Evolutionary conservation across 2,797 vertebrate species (phyloP).

Genomic region (Rhabdomys pumilio): DNA sequence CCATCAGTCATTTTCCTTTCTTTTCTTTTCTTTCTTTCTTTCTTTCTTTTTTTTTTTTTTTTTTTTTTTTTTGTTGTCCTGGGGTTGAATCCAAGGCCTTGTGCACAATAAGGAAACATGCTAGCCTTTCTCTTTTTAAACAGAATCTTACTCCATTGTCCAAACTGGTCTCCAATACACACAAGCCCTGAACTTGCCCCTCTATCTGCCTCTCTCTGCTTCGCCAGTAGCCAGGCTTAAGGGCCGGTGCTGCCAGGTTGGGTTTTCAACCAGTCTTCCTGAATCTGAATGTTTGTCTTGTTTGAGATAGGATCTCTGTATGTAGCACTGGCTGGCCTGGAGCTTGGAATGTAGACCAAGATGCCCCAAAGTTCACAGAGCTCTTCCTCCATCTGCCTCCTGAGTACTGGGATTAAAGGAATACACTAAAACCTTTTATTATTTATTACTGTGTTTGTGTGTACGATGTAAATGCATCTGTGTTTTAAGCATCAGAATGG

Average conservation of each 20-base stretch:
- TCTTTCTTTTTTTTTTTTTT: not conserved
- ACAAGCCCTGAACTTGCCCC: not conserved
- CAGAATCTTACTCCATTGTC: not conserved
- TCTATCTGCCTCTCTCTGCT: not conserved
- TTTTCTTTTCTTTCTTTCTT: not conserved
- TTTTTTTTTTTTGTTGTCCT: not conserved
- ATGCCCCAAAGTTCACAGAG: not conserved
- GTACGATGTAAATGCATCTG: not conserved
- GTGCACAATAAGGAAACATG: not conserved
- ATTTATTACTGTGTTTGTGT: not conserved
- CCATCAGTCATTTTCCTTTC: not conserved
- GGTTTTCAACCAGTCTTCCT: not conserved
- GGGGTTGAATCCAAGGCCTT: not conserved
- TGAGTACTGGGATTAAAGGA: not conserved
- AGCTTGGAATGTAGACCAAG: not conserved
- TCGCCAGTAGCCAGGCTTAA: not conserved
- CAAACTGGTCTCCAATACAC: not conserved
- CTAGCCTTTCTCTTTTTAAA: not conserved
- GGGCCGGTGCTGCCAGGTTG: not conserved
- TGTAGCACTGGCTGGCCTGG: not conserved
- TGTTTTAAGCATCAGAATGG: not conserved
- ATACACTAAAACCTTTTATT: not conserved
- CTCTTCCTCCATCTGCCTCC: not conserved
- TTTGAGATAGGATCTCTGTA: not conserved
- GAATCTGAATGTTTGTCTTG: constrained; percentile 32